A percentile compares a stretch with the other conserved stretches of the same genome.
These are phyloP conservation scores for Allolobophora icterica DNA, from an alignment of 2,888 invertebrate species.

Conservation along the genomic window DNA sequence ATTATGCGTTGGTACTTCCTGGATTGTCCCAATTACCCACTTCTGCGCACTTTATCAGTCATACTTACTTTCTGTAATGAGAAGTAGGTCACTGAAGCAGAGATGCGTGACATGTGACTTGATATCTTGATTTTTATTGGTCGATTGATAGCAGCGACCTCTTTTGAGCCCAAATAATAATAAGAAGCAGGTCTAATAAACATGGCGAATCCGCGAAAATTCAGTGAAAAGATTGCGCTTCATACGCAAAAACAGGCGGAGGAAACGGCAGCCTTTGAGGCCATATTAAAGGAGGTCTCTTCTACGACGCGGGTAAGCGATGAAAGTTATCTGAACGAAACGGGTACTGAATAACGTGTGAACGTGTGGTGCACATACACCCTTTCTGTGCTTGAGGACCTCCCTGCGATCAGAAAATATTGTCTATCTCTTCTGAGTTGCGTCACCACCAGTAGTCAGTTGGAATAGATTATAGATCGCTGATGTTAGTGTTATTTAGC, in stretches of 20 bases:
- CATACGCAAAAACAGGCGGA: constrained; percentile 98
- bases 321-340: neutral
- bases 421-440: neutral
- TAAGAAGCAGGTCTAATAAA: constrained; percentile 21
- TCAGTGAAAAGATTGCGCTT: constrained; percentile 98
- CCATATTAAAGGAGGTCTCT: constrained; percentile 95
- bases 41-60: constrained; percentile 5
- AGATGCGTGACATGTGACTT: neutral
- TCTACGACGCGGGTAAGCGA: constrained; percentile 76
- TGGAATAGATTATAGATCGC: neutral
- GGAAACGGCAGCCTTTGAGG: constrained; percentile 95
- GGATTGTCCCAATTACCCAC: neutral
- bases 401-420: neutral
- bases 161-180: constrained; percentile 3
- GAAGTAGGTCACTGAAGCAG: neutral
- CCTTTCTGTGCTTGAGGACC: neutral
- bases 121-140: neutral
- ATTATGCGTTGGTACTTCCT: neutral
- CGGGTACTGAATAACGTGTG: neutral
- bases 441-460: neutral
- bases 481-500: neutral
- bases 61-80: neutral
- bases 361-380: neutral
- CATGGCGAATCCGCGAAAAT: constrained; percentile 98
- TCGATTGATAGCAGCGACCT: constrained; percentile 8